Base-by-base conservation (phyloP, 2,888 invertebrate species). In the Drosophila histrio region DNA sequence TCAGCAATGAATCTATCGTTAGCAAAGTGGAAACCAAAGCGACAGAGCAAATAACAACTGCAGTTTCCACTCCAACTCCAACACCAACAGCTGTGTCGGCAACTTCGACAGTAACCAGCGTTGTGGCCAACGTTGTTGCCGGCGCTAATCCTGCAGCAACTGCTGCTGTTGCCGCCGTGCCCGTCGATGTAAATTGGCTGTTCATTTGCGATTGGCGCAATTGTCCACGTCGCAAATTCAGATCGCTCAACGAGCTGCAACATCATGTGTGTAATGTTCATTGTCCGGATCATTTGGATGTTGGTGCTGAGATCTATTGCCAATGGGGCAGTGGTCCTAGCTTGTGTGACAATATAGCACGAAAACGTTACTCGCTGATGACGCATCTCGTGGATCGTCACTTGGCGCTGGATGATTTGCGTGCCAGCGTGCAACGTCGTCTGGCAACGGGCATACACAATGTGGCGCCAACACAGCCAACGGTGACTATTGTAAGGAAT, bases 311-410 rank as follows among this genome's bases (percentile, higher is more conserved):
- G 90, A 95, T 96, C 71, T 94, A 96, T 15, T 99, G 99, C 90
- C 93, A 96, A 91, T 99, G 99, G 99, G 95, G 96, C 26, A 82
- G 88, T 3, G 92, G 92, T 1, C 90, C 91, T 6, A 93, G 95
- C 32, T 92, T 94, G 79, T 98, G 98, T 91, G 99, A 99, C 93
- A 95, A 96, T 39, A 95, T 98, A 91, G 96, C 96, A 58, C 92
- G 99, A 59, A 96, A 96, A 89, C 94, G 97, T 56, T 98, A 98
- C 93, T 99, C 99, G 1, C 93, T 99, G 32, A 97, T 99, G 94
- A 99, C 99, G 63, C 99, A 99, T 92, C 93, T 99, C 67, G 96
- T 96, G 85, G 99, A 99, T 92, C 96, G 97, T 72, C 99, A 99
- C 91, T 97, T 98, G 90, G 96, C 96, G 76, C 94, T 95, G 26